Base-by-base conservation (phyloP, 2,113 vertebrate species). In the Salvelinus namaycush region DNA sequence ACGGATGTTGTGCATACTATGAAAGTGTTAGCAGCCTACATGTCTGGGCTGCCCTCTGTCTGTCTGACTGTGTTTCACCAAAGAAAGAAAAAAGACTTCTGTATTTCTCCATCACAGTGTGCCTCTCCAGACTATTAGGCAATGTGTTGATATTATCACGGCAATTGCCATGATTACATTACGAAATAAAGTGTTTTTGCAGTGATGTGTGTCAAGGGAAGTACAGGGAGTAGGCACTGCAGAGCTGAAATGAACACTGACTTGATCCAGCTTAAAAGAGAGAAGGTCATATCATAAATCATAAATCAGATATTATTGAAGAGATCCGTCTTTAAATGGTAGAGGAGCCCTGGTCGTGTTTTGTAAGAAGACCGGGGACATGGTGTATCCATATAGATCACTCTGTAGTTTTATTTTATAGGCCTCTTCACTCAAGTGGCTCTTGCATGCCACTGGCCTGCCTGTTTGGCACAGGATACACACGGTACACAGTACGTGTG, bases 1-100 rank as follows among this genome's bases (percentile, higher is more conserved):
- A 92, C 86, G 34, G 74, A 92, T 92, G 65, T 27, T n/a, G 20
- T 12, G 75, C 72, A 89, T 89, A 76, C 79, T 86, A 68, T 75
- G 60, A 59, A 77, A 60, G 72, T 67, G 75, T 14, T 80, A 20
- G 5, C 76, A 27, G 88, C 69, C 87, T 84, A 87, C 91, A 87
- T 87, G 89, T 89, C 86, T 73, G 76, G 51, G 76, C 3, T 51
- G 18, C 69, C 27, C 77, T 77, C 27, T 57, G 8, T 67, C 18
- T 80, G 34, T 79, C 76, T 57, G 14, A 24, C 20, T 81, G 34
- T 44, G 11, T 64, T 72, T 44, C 2, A 20, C 31, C 3, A 26
- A 14, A 31, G 39, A 44, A 44, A 44, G 9, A 12, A 44, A 44
- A 72, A 20, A 31, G 2, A 67, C 71, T 49, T 68, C 22, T 62